These are phyloP conservation scores for Scalopus aquaticus DNA, from an alignment of 2,113 vertebrate species.

Conservation along the genomic window DNA sequence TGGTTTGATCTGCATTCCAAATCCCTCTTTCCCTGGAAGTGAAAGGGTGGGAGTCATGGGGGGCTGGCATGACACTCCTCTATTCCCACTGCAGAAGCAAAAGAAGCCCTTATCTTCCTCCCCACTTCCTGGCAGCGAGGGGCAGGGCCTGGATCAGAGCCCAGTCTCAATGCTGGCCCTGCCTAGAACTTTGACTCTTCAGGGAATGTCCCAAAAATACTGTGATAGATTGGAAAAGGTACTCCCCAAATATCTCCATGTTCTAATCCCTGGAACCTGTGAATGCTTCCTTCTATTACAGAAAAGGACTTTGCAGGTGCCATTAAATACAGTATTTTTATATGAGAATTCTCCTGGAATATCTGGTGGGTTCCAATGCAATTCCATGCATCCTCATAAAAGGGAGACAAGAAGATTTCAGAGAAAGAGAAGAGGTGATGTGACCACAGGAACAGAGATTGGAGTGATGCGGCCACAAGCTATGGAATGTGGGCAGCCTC, in stretches of 20 bases:
- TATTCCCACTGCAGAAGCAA: not conserved
- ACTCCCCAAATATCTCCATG: not conserved
- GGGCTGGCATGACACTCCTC: no score
- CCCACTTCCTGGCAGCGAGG: not conserved
- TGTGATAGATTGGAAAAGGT: not conserved
- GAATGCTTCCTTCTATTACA: not conserved
- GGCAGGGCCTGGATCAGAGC: not conserved
- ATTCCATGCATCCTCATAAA: not conserved
- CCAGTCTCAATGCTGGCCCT: not conserved
- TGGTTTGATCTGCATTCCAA: not conserved
- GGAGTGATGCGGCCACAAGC: not conserved
- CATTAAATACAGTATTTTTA: not conserved
- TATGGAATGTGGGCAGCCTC: not conserved
- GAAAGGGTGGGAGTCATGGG: fast-evolving
- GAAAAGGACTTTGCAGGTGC: not conserved
- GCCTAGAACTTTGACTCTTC: not conserved
- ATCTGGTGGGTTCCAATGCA: no score
- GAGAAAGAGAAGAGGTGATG: fast-evolving
- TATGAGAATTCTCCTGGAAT: not conserved
- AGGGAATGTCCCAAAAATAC: not conserved
- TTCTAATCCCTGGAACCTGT: not conserved
- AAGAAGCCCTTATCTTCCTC: not conserved
- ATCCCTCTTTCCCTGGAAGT: not conserved
- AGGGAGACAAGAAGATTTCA: not conserved
- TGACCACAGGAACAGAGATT: not conserved